Conservation (phyloP, 2,888 invertebrate species). For the Xestia ashworthii region DNA sequence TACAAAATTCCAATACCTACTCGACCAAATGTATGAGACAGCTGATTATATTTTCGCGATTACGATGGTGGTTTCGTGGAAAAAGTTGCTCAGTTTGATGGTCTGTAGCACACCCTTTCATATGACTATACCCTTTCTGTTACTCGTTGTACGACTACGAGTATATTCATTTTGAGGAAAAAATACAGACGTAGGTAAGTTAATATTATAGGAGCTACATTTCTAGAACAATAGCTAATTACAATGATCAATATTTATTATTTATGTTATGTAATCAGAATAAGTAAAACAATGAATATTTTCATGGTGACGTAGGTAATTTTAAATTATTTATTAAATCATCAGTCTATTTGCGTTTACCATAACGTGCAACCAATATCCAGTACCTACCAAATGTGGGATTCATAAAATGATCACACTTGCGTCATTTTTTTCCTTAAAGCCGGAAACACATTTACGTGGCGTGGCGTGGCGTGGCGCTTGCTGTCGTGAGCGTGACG, state of each 20-base stretch:
- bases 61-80: too few species aligned
- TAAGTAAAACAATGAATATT: not conserved
- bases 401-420: not conserved
- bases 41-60: too few species aligned
- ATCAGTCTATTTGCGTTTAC: not conserved
- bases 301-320: not conserved
- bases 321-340: not conserved
- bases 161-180: not conserved
- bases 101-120: too few species aligned
- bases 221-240: conserved; percentile 8
- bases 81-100: too few species aligned
- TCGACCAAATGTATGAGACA: too few species aligned
- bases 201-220: not conserved
- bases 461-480: too few species aligned
- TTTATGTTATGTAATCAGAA: not conserved
- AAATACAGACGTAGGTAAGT: not conserved
- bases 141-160: too few species aligned
- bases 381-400: not conserved
- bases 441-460: too few species aligned
- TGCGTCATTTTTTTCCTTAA: conserved; percentile 3
- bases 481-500: too few species aligned
- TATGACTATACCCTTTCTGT: too few species aligned
- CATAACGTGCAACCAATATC: not conserved
- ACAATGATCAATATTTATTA: not conserved
- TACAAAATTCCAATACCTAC: too few species aligned